phyloP scores from a whole-genome alignment of 2,888 invertebrate species.

The Archips crataeganus region DNA sequence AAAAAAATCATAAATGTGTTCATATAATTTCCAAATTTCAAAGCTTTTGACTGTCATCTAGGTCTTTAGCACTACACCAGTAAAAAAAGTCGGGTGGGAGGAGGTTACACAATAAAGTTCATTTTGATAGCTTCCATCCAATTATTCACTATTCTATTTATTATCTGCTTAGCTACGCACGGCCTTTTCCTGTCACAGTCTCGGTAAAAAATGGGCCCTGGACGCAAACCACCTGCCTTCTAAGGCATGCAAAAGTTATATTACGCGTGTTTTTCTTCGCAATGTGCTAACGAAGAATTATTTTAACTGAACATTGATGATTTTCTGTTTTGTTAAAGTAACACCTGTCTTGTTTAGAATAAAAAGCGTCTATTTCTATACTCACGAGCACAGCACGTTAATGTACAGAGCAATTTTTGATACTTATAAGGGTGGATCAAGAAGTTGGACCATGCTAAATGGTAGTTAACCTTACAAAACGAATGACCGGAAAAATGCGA shows the following conservation, averaged over 20 bases:
- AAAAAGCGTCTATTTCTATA: background rate
- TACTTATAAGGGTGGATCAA: too few relatives aligned
- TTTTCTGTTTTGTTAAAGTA: conserved; percentile 1
- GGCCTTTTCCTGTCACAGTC: conserved; percentile 23
- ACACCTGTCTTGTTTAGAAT: conserved; percentile 1
- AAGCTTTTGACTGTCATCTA: too few relatives aligned
- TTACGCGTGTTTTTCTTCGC: conserved; percentile 35
- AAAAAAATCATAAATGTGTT: too few relatives aligned
- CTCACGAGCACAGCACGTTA: too few relatives aligned
- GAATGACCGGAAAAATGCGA: too few relatives aligned
- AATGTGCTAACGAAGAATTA: conserved; percentile 23
- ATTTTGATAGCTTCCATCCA: background rate
- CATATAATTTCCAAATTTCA: too few relatives aligned
- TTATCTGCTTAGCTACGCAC: background rate
- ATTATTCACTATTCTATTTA: background rate
- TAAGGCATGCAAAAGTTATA: conserved; percentile 32
- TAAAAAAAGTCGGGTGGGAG: too few relatives aligned
- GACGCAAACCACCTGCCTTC: background rate
- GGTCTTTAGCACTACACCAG: too few relatives aligned
- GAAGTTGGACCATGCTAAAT: too few relatives aligned
- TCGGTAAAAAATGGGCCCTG: conserved; percentile 1
- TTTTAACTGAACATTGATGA: background rate
- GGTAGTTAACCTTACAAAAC: too few relatives aligned
- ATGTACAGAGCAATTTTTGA: too few relatives aligned
- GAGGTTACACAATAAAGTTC: background rate